Base-by-base conservation (phyloP, 2,113 vertebrate genomes). In the Pollachius pollachius region DNA sequence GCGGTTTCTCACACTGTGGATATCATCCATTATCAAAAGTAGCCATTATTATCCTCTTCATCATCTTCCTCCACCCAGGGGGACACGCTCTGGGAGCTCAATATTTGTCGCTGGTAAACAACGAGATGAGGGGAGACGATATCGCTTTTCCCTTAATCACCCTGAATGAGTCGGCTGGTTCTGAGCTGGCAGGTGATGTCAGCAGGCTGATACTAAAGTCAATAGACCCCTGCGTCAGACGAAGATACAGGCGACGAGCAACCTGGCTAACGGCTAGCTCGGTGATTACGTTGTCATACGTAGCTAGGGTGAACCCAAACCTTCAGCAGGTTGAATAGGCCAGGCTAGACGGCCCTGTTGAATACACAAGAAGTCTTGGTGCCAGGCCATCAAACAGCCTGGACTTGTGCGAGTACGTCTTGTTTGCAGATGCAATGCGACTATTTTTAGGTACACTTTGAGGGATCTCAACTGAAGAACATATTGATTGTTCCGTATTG, bases 171-270 rank as follows among this genome's bases (percentile, higher is more conserved):
- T 59, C 16, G 1, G 19, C 65, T 76, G 72, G 81, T 65, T 75
- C 65, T 30, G 59, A 57, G 59, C 62, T 71, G 69, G 52, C 34
- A 1, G 5, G 70, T 23, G 61, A 73, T 69, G 73, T 17, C 23
- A 65, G 81, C 73, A 15, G 69, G 61, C 75, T 84, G 64, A 80
- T 69, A 64, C 75, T 81, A 72, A 84, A 81, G 82, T 82, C 74
- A 85, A 89, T 83, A 82, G 73, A 13, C 12, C 54, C 54, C 13
- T 78, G 65, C 68, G 74, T 81, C 84, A 82, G 76, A 79, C 68
- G 70, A 76, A 80, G 84, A 83, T 86, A 85, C 84, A 82, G 75
- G 72, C 71, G 62, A 25, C 23, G 59, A 72, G 34, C 4, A 6
- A 58, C 67, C 17, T 23, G 62, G 27, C 62, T 68, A 71, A 76